Percentiles rank a stretch among this genome's conserved stretches.
Conservation (phyloP, 2,797 vertebrate genomes). For the Heterohyrax brucei region DNA sequence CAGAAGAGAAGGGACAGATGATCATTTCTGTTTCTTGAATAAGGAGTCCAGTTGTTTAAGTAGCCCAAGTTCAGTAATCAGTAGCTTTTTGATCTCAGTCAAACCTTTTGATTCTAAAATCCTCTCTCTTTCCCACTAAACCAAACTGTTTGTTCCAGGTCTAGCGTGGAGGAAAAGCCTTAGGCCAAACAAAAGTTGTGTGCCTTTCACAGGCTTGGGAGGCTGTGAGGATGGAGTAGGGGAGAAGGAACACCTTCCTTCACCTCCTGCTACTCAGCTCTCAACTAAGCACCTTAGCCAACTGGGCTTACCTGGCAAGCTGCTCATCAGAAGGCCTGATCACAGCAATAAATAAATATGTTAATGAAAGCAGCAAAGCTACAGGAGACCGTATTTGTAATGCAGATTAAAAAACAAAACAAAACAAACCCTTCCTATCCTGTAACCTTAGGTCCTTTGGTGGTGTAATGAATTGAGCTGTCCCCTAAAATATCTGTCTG, state of each 20-base stretch:
- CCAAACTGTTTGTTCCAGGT: background rate
- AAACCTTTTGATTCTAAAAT: constrained; percentile 66
- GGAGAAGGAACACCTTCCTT: background rate
- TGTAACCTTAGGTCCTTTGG: background rate
- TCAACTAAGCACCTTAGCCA: too few species aligned
- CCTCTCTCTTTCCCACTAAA: constrained; percentile 37
- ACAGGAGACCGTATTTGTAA: background rate
- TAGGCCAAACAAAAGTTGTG: background rate
- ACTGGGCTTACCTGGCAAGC: background rate
- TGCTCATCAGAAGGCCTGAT: background rate
- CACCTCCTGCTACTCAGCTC: background rate
- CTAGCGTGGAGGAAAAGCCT: background rate
- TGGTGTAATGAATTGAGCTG: too few species aligned
- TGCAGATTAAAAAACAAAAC: constrained; percentile 29
- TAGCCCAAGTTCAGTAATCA: background rate
- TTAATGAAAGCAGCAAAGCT: background rate
- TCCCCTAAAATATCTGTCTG: too few species aligned
- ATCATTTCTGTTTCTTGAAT: constrained; percentile 17
- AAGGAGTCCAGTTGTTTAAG: constrained; percentile 2
- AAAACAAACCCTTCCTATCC: background rate
- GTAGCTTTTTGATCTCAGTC: background rate
- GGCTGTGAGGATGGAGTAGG: background rate
- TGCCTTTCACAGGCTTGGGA: background rate
- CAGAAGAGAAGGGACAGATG: background rate
- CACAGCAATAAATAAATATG: background rate